Percentiles rank a stretch among this genome's conserved stretches.
phyloP scores from a whole-genome alignment of 2,888 invertebrate genomes.

The Uloborus plumipes region DNA sequence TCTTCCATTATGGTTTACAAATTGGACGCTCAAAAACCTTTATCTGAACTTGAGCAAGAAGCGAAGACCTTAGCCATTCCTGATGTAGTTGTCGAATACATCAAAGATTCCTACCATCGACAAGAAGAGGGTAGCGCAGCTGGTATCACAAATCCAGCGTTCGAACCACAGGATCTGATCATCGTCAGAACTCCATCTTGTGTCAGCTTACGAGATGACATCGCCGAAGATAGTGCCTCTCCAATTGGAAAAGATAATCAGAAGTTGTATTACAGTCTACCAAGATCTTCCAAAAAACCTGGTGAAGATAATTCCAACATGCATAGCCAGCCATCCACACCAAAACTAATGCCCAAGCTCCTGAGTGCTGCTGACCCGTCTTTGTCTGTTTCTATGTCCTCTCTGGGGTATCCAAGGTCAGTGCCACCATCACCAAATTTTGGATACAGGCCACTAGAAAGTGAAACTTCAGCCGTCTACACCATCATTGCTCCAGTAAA shows the following conservation, averaged over 20 bases:
- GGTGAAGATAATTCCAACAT: background rate
- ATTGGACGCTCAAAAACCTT: conserved; percentile 44
- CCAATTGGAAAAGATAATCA: conserved; percentile 8
- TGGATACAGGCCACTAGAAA: conserved; percentile 53
- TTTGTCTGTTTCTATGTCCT: conserved; percentile 20
- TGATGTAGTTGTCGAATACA: conserved; percentile 59
- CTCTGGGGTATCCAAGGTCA: conserved; percentile 34
- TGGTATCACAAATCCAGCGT: conserved; percentile 38
- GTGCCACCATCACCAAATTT: conserved; percentile 54
- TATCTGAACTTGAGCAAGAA: conserved; percentile 35
- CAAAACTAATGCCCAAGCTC: background rate
- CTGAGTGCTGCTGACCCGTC: conserved; percentile 33
- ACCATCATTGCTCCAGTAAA: conserved; percentile 52
- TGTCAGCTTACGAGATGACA: conserved; percentile 45
- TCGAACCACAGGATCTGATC: conserved; percentile 54
- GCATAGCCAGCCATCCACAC: conserved; percentile 5
- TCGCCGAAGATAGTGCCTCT: conserved; percentile 2
- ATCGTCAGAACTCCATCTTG: conserved; percentile 51
- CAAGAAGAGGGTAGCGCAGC: conserved; percentile 5
- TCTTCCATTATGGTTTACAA: conserved; percentile 43
- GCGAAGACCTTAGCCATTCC: conserved; percentile 47
- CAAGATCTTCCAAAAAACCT: conserved; percentile 3
- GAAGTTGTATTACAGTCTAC: conserved; percentile 25
- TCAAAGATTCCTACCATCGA: conserved; percentile 37
- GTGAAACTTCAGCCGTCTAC: conserved; percentile 54